Conservation (phyloP, 2,113 vertebrate species). For the Anseranas semipalmata region DNA sequence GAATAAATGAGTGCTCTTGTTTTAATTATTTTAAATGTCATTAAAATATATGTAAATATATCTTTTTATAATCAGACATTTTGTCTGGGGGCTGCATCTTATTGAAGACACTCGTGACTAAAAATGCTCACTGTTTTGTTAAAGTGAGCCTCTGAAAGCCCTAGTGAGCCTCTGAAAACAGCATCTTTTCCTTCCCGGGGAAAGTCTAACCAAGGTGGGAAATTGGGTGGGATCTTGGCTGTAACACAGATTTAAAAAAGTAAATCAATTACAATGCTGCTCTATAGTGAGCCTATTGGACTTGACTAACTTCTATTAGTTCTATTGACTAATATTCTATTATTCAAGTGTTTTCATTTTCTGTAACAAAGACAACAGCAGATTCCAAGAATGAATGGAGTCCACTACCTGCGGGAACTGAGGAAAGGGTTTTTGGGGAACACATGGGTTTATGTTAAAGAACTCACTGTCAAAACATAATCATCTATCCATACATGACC, state of each 20-base stretch:
- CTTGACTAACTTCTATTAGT: not conserved
- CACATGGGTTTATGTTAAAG: not conserved
- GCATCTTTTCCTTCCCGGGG: not conserved
- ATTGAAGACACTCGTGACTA: not conserved
- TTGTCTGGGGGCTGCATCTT: not conserved
- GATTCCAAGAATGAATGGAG: not conserved
- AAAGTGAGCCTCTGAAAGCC: not conserved
- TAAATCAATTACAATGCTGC: not conserved
- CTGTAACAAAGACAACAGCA: not conserved
- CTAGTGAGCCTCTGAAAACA: not conserved
- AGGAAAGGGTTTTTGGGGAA: not conserved
- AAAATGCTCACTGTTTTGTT: not conserved
- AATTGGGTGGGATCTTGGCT: not conserved
- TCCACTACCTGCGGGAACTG: not conserved
- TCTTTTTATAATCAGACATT: slow-evolving; percentile 63
- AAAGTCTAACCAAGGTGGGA: not conserved
- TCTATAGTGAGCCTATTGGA: not conserved
- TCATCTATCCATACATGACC: not conserved
- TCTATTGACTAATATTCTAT: too few species aligned
- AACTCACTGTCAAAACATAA: not conserved
- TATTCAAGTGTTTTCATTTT: not conserved
- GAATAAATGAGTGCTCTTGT: slow-evolving; percentile 55
- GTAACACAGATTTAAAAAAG: not conserved
- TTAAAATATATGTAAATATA: slow-evolving; percentile 66
- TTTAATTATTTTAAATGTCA: slow-evolving; percentile 61